Conservation (phyloP, 2,113 vertebrate species). For the Fulmarus glacialis region DNA sequence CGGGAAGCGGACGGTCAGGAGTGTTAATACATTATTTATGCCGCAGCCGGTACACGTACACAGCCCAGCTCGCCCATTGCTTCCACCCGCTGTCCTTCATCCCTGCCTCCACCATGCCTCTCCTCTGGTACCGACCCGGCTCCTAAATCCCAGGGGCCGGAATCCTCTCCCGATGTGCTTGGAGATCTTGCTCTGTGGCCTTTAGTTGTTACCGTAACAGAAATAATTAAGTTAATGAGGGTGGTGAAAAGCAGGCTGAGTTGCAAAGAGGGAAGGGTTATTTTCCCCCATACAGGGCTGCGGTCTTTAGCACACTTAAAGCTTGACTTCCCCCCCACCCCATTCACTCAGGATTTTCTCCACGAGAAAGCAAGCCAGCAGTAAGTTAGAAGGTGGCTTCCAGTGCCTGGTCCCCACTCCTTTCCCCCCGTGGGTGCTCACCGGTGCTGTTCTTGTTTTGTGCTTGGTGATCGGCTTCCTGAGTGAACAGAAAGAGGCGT, state of each 20-base stretch:
- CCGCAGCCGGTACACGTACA: neutral
- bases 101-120: neutral
- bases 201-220: neutral
- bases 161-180: too few relatives aligned
- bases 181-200: neutral
- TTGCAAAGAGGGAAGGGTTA: neutral
- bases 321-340: neutral
- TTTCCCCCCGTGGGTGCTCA: neutral
- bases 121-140: neutral
- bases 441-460: neutral
- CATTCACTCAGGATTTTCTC: neutral
- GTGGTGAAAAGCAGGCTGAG: neutral
- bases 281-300: rapidly evolving
- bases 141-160: neutral
- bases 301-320: too few relatives aligned
- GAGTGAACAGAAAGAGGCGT: neutral
- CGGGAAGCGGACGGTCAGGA: too few relatives aligned
- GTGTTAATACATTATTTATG: neutral
- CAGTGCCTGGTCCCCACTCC: neutral
- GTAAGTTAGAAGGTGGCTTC: neutral
- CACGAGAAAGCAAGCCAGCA: rapidly evolving
- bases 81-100: neutral
- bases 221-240: neutral
- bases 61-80: neutral
- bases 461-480: neutral